Percentiles rank a stretch among this genome's conserved stretches.
Evolutionary conservation across 1,140 invertebrate genomes (phyloP).

Genomic region (Sycophila sp.): DNA sequence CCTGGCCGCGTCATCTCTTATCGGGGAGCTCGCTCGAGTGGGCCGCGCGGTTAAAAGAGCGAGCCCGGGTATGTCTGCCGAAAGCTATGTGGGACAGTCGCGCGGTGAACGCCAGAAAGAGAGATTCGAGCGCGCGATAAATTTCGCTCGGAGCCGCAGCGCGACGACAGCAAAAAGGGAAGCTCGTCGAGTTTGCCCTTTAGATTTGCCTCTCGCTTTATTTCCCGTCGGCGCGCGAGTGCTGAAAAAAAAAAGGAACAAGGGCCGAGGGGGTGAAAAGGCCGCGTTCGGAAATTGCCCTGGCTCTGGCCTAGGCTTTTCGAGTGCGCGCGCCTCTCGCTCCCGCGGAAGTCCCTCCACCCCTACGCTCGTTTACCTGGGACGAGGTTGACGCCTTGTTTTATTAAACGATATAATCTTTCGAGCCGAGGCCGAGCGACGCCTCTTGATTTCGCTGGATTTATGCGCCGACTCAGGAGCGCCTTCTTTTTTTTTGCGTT

Average conservation of each 20-base stretch:
- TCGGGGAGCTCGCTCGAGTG: constrained; percentile 6
- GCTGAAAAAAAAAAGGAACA: background rate
- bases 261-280: background rate
- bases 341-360: background rate
- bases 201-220: background rate
- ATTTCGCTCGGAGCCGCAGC: background rate
- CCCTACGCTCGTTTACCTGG: too few species aligned
- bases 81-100: too few species aligned
- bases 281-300: constrained; percentile 1
- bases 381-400: constrained; percentile 16
- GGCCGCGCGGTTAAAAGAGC: background rate
- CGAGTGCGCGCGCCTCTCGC: background rate
- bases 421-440: background rate
- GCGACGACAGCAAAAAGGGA: background rate
- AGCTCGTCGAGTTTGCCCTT: background rate
- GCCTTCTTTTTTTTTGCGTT: too few species aligned
- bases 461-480: background rate
- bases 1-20: background rate
- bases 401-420: constrained; percentile 30
- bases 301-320: background rate
- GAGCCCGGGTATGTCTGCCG: too few species aligned
- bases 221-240: background rate
- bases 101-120: background rate
- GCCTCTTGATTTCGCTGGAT: background rate
- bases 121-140: constrained; percentile 17